Conservation (phyloP, 2,113 vertebrate species). For the Sceloporus tristichus region DNA sequence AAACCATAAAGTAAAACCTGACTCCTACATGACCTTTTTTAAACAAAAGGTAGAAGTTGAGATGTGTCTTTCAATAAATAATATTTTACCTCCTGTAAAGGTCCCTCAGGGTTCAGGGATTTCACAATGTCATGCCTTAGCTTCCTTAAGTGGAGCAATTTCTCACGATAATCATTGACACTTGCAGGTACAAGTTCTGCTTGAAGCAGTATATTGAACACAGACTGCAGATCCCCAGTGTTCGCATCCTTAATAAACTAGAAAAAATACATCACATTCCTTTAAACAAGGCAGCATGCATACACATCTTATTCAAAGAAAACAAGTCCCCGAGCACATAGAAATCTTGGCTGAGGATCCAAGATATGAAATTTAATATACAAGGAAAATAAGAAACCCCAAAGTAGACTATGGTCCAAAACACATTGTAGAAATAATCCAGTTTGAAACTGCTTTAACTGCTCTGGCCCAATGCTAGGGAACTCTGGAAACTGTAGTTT, state of each 20-base stretch:
- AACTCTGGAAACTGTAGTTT: too few relatives aligned
- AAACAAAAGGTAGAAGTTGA: slow-evolving; percentile 19
- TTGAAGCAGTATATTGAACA: slow-evolving; percentile 88
- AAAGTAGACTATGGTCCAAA: not conserved
- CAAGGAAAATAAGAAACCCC: not conserved
- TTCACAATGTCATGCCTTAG: slow-evolving; percentile 90
- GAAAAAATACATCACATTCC: slow-evolving; percentile 9
- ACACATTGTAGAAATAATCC: too few relatives aligned
- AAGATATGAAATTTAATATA: slow-evolving; percentile 15
- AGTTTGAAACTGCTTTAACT: too few relatives aligned
- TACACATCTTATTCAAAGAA: not conserved
- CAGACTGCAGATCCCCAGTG: slow-evolving; percentile 74
- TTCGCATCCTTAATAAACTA: slow-evolving; percentile 80
- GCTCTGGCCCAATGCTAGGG: too few relatives aligned
- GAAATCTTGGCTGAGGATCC: not conserved
- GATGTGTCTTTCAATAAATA: not conserved
- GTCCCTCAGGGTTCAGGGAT: slow-evolving; percentile 77
- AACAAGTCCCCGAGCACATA: not conserved
- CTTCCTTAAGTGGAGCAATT: slow-evolving; percentile 92
- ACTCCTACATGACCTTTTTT: not conserved
- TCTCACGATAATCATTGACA: slow-evolving; percentile 94
- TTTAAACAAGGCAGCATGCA: slow-evolving; percentile 10
- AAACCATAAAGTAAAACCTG: slow-evolving; percentile 2
- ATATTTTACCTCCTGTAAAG: slow-evolving; percentile 86
- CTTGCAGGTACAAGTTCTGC: slow-evolving; percentile 93